Base-by-base conservation (phyloP, 1,140 invertebrate genomes). In the Holcopasites calliopsidis region DNA sequence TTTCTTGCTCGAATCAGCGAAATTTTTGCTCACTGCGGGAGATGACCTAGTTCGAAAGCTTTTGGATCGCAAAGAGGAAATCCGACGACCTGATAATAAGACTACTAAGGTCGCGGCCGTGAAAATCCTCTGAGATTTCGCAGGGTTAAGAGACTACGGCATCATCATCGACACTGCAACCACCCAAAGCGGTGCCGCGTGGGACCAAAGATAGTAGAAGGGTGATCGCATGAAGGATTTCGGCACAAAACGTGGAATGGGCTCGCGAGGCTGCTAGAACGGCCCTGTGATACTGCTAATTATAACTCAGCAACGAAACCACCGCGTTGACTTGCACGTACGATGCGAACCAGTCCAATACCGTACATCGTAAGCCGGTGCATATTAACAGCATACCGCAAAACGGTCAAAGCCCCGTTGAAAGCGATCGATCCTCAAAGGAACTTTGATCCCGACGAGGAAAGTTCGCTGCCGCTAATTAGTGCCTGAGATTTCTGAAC, bases 221-320 rank as follows among this genome's bases (percentile, higher is more conserved):
- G n/a, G n/a, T n/a, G n/a, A n/a, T n/a, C n/a, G n/a, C n/a, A n/a
- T n/a, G n/a, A n/a, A n/a, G n/a, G n/a, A n/a, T n/a, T n/a, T 13
- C 26, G 35, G 28, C 31, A n/a, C 31, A 69, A 69, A 69, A 40
- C 49, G 13, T 7, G 23, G 47, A 35, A 23, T 47, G 52, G 52
- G 72, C 33, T 57, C 72, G 52, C 42, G 11, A 26, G 33, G 60
- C 79, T 61, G 65, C 68, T 72, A 77, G 65, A 75, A 69, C 80
- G 80, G 70, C 80, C 72, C 76, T 83, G 80, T 52, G 52, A 83
- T 79, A 76, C 58, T 68, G 79, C 86, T 88, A 88, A 88, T 88
- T 88, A 88, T 88, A 88, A 81, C 86, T 74, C 79, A 55, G 75
- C 75, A 84, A 81, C 77, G 76, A 85, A 87, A 87, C 78, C 82